These are phyloP conservation scores for Harpagus bidentatus DNA, from an alignment of 2,113 vertebrate genomes.

Conservation along the genomic window DNA sequence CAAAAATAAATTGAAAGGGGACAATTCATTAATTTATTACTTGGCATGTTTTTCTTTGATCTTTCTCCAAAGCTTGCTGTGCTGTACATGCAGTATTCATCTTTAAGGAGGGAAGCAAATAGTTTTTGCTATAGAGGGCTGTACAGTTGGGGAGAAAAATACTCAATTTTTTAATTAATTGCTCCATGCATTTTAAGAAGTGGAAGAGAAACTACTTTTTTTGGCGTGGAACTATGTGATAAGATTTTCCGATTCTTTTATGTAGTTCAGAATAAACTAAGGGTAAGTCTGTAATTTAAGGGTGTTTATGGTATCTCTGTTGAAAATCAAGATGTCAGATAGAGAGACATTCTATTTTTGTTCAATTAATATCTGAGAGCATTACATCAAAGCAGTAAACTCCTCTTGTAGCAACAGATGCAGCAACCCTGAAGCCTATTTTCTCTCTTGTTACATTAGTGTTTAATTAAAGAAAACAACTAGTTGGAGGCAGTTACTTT, in stretches of 20 bases:
- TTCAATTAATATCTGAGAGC: slow-evolving; percentile 40
- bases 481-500: slow-evolving; percentile 82
- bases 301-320: not conserved
- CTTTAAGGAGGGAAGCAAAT: not conserved
- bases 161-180: not conserved
- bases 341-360: slow-evolving; percentile 47
- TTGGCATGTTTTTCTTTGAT: slow-evolving; percentile 54
- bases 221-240: not conserved
- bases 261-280: not conserved
- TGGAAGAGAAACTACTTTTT: not conserved
- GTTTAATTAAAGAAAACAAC: slow-evolving; percentile 90
- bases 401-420: slow-evolving; percentile 57
- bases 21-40: slow-evolving; percentile 46
- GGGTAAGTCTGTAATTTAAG: not conserved
- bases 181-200: not conserved
- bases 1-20: slow-evolving; percentile 39
- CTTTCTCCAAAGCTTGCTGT: slow-evolving; percentile 27
- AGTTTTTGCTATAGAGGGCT: not conserved
- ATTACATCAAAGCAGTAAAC: slow-evolving; percentile 37
- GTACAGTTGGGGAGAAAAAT: not conserved
- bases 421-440: slow-evolving; percentile 60
- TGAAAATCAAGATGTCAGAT: slow-evolving; percentile 33
- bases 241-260: not conserved
- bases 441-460: slow-evolving; percentile 82
- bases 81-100: slow-evolving; percentile 9